Percentiles rank a stretch among this genome's conserved stretches.
Evolutionary conservation across 2,113 vertebrate species (phyloP).

Genomic region (Phalacrocorax pelagicus): DNA sequence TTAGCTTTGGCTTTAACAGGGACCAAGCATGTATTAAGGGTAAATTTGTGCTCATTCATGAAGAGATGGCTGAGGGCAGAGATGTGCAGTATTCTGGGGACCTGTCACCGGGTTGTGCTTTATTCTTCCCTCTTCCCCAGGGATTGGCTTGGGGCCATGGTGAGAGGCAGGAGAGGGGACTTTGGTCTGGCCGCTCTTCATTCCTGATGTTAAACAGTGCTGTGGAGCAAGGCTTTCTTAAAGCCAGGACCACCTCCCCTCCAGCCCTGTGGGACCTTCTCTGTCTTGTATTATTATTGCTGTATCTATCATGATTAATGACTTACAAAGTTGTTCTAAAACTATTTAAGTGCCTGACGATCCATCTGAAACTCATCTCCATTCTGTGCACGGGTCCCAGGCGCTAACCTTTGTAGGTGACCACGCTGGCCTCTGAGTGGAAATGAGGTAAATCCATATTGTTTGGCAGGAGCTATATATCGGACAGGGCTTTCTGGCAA

Average conservation of each 20-base stretch:
- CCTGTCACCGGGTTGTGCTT: background rate
- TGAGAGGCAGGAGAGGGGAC: background rate
- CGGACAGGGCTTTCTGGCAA: background rate
- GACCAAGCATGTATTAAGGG: background rate
- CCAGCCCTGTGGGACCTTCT: background rate
- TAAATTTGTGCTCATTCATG: background rate
- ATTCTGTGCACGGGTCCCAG: background rate
- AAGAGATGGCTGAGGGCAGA: background rate
- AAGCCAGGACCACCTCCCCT: background rate
- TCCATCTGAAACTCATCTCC: conserved; percentile 47
- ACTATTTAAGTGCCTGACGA: background rate
- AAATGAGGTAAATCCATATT: background rate
- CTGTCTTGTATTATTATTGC: background rate
- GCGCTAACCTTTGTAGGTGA: background rate
- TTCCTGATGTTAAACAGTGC: background rate
- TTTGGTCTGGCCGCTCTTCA: background rate
- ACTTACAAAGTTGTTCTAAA: background rate
- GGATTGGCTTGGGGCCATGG: background rate
- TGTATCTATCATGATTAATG: background rate
- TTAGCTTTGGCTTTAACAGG: background rate
- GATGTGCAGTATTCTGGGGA: background rate
- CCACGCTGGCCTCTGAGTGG: background rate
- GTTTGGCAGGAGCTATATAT: background rate
- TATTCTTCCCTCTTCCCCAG: background rate
- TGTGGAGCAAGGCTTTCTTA: background rate